Evolutionary conservation across 2,888 invertebrate species (phyloP).

Genomic region (Opisthograptis luteolata): DNA sequence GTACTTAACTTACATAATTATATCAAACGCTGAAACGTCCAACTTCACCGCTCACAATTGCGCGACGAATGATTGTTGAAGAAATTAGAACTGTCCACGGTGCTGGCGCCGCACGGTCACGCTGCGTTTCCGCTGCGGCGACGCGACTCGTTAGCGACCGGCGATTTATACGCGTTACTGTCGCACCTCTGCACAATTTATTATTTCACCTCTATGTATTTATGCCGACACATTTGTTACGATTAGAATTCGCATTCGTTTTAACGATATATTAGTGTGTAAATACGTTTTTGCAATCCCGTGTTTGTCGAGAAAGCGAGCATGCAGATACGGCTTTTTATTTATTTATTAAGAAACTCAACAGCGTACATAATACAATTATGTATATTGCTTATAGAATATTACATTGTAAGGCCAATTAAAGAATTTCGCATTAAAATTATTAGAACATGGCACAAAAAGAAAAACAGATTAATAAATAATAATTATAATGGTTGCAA

Average conservation of each 20-base stretch:
- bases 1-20: background rate
- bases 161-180: constrained; percentile 30
- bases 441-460: too few species aligned
- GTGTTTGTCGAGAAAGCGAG: background rate
- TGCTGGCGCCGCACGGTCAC: constrained; percentile 6
- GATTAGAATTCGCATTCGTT: constrained; percentile 20
- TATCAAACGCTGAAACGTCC: background rate
- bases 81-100: constrained; percentile 3
- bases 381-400: too few species aligned
- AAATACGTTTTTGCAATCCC: background rate
- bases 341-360: too few species aligned
- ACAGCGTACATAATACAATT: too few species aligned
- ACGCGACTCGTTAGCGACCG: constrained; percentile 24
- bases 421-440: too few species aligned
- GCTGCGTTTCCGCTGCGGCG: constrained; percentile 16
- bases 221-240: constrained; percentile 18
- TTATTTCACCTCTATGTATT: constrained; percentile 16
- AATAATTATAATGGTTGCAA: too few species aligned
- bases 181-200: constrained; percentile 21
- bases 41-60: background rate
- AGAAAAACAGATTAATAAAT: too few species aligned
- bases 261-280: constrained; percentile 1
- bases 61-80: constrained; percentile 3
- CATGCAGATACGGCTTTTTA: background rate
- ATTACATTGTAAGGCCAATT: too few species aligned